Base-by-base conservation (phyloP, 2,888 invertebrate genomes). In the Diplazon laetatorius region DNA sequence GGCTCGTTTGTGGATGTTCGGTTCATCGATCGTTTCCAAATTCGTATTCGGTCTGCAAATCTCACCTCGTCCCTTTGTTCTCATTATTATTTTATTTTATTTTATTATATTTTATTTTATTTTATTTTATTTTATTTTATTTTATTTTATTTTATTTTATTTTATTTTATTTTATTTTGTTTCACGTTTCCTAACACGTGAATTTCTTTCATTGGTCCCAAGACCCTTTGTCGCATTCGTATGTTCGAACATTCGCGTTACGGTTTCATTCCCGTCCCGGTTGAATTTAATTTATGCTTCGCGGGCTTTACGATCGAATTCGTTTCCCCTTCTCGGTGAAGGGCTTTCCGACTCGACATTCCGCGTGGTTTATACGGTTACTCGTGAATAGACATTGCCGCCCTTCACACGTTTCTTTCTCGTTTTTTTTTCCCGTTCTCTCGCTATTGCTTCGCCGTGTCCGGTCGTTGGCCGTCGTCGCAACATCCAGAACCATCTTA, bases 281-380 rank as follows among this genome's bases (percentile, higher is more conserved):
- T 66, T 66, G 37, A 68, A 81, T 80, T 80, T 72, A 80, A 82
- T 80, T 81, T 81, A 82, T 79, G 70, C 63, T 14, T 39, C 20
- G 66, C 42, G 55, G 63, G 37, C 68, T 82, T 80, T 82, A 76
- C 72, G 78, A 78, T 76, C 72, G 55, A 75, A 82, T 83, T 82
- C 76, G 76, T 80, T 78, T 72, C 16, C 52, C n/a, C n/a, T n/a
- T 30, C 78, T 22, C 60, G 71, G 68, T 73, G 66, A 72, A 75
- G 73, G 76, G 55, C 70, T 78, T 72, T 62, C 46, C n/a, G n/a
- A n/a, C 66, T 68, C 62, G 62, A 20, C 1, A 37, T 37, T 30
- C 37, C 35, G 37, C 52, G 16, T 35, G 39, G 12, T 25, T 55
- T 18, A n/a, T 18, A 59, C 44, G 35, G 55, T 62, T 44, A 59